phyloP scores from a whole-genome alignment of 2,888 invertebrate genomes.

The Cosmorhoe ocellata region DNA sequence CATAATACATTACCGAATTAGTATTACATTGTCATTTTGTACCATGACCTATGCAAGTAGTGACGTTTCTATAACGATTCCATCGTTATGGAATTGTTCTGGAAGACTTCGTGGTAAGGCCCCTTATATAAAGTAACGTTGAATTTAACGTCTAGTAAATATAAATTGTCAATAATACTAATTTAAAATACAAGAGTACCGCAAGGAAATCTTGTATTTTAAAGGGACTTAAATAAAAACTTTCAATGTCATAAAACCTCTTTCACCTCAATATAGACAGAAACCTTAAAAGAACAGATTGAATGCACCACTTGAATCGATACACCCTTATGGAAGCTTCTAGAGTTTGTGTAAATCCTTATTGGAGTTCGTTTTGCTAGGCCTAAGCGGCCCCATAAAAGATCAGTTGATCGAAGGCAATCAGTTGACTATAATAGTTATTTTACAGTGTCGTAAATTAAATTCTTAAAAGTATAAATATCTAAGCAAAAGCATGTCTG shows the following conservation, averaged over 20 bases:
- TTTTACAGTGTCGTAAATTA: too few relatives aligned
- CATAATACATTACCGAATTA: too few relatives aligned
- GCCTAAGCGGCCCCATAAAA: slow-evolving; percentile 22
- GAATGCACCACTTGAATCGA: slow-evolving; percentile 12
- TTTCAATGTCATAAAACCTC: slow-evolving; percentile 13
- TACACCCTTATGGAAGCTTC: slow-evolving; percentile 12
- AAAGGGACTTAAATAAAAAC: too few relatives aligned
- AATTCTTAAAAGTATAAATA: not conserved
- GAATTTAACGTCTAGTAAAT: not conserved
- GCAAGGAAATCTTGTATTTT: slow-evolving; percentile 15
- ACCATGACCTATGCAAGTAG: too few relatives aligned
- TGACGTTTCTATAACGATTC: too few relatives aligned
- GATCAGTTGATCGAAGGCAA: slow-evolving; percentile 15
- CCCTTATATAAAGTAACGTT: too few relatives aligned
- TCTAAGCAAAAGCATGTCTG: slow-evolving; percentile 1
- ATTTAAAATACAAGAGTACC: slow-evolving; percentile 11
- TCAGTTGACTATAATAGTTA: not conserved
- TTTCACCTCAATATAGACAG: slow-evolving; percentile 16
- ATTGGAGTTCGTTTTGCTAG: slow-evolving; percentile 6
- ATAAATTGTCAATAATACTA: not conserved
- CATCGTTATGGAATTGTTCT: too few relatives aligned
- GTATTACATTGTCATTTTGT: too few relatives aligned
- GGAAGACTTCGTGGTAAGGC: too few relatives aligned
- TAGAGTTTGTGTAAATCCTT: slow-evolving; percentile 6
- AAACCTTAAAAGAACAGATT: slow-evolving; percentile 12